Evolutionary conservation across 1,140 invertebrate species (phyloP).

Genomic region (Pseudachorutes palmiensis): DNA sequence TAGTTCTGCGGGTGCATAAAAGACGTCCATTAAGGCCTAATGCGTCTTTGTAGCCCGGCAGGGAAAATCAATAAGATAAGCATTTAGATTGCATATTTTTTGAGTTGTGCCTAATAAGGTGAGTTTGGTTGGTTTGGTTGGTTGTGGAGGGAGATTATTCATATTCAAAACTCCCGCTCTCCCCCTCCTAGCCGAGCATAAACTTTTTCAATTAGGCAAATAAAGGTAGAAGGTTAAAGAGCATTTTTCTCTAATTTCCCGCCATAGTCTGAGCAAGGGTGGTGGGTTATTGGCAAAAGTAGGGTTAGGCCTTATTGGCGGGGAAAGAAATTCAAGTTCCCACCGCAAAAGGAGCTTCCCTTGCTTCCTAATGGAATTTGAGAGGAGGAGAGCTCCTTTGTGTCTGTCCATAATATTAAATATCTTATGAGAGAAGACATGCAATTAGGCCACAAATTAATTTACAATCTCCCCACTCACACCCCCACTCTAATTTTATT

Average conservation of each 20-base stretch:
- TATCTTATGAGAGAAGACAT: constrained; percentile 37
- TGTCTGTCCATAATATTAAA: constrained; percentile 35
- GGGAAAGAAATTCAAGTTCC: neutral
- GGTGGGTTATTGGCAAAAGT: no score
- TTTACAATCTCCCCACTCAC: constrained; percentile 28
- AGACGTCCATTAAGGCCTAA: constrained; percentile 39
- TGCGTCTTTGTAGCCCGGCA: constrained; percentile 36
- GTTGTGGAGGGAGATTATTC: constrained; percentile 28
- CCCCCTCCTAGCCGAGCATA: constrained; percentile 2
- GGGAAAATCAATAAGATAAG: constrained; percentile 39
- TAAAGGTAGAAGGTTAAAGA: constrained; percentile 39
- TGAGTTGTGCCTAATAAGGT: constrained; percentile 31
- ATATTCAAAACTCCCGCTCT: constrained; percentile 20
- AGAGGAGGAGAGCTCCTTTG: constrained; percentile 16
- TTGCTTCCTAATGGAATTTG: constrained; percentile 5
- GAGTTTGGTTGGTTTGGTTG: constrained; percentile 32
- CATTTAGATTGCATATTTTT: constrained; percentile 39
- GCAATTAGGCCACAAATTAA: constrained; percentile 39
- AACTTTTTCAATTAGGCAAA: constrained; percentile 40
- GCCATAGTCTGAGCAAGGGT: no score
- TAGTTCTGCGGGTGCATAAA: constrained; percentile 29
- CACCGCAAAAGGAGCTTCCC: neutral
- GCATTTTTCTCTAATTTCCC: constrained; percentile 39
- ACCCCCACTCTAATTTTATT: neutral
- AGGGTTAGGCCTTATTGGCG: no score